Base-by-base conservation (phyloP, 2,888 invertebrate genomes). In the Priapulus caudatus region DNA sequence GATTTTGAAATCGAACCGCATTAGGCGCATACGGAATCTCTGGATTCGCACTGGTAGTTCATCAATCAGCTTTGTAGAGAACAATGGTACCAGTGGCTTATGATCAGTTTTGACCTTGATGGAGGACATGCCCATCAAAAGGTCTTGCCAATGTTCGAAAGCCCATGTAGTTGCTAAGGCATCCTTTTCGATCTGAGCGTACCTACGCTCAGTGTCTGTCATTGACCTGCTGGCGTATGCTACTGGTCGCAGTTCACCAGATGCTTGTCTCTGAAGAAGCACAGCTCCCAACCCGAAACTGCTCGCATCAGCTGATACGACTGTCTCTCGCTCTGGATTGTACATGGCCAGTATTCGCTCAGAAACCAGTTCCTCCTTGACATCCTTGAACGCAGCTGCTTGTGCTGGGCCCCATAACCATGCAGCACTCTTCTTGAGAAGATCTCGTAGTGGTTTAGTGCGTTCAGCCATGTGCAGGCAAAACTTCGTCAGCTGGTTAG, bases 181-280 rank as follows among this genome's bases (percentile, higher is more conserved):
- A 58, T 71, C 68, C 54, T 67, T 67, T 54, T 71, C 68, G 10
- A 70, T 69, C 54, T 68, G 65, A 0, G 65, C 65, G 52, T 69
- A 70, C 18, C 62, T 52, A 18, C 55, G 58, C 54, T 71, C 67
- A 2, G 66, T 57, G n/a, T n/a, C n/a, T n/a, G n/a, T n/a, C n/a
- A n/a, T n/a, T n/a, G n/a, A n/a, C n/a, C n/a, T n/a, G n/a, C 2
- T 52, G 1, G 64, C 65, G 55, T 66, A 70, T 2, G 64, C 63
- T 4, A 71, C 63, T 16, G 67, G 62, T 48, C 64, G 59, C 53
- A 61, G 53, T 23, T 47, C 47, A 3, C 55, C 54, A 15, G 58
- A 51, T 3, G 55, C 54, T 43, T 61, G 54, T 52, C 60, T 46
- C 45, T 67, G 66, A 5, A 63, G 47, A 1, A 69, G 54, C 0